Conservation (phyloP, 2,888 invertebrate genomes). For the Bruchidius siliquastri region DNA sequence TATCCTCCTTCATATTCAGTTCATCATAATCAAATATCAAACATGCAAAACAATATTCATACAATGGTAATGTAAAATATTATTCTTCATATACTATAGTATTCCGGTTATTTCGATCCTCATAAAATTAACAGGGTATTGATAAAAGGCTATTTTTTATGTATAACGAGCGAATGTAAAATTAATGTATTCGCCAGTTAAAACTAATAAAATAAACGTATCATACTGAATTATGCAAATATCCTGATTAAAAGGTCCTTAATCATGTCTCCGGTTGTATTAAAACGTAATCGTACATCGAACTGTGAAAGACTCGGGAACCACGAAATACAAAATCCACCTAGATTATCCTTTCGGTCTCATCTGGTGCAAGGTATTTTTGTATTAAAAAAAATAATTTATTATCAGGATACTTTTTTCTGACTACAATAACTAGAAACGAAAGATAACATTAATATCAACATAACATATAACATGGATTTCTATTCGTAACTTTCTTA, state of each 20-base stretch:
- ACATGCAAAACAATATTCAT: too few relatives aligned
- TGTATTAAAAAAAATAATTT: too few relatives aligned
- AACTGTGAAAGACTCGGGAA: not conserved
- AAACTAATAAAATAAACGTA: not conserved
- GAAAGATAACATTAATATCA: too few relatives aligned
- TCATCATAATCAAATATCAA: too few relatives aligned
- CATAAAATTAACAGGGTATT: not conserved
- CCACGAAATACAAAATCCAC: not conserved
- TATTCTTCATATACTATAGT: not conserved
- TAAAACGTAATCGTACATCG: not conserved
- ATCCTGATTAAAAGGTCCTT: not conserved
- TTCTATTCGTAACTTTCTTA: too few relatives aligned
- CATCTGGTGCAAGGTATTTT: too few relatives aligned
- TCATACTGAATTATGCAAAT: not conserved
- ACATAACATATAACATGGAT: too few relatives aligned
- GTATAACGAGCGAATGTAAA: not conserved
- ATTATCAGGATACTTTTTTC: too few relatives aligned
- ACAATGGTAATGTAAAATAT: not conserved
- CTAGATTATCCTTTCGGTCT: not conserved
- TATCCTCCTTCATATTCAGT: too few relatives aligned
- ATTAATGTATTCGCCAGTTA: not conserved
- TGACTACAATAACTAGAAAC: too few relatives aligned
- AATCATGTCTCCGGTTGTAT: not conserved
- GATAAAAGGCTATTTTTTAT: not conserved
- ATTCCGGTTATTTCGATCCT: not conserved